Conservation (phyloP, 2,797 vertebrate species). For the Muraenolepis orangiensis region DNA sequence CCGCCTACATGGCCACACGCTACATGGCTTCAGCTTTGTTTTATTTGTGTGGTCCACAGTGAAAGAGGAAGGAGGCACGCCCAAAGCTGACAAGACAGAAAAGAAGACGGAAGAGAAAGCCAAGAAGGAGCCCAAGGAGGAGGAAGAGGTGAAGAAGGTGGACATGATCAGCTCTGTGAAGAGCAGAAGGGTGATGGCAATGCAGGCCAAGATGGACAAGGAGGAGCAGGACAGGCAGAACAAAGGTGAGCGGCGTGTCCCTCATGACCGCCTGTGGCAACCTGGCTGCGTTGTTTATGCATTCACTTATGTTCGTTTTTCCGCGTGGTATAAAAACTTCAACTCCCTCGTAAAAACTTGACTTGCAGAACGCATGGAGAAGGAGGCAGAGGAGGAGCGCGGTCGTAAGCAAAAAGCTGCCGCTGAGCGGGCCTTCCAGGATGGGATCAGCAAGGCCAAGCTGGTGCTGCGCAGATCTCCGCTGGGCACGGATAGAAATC, state of each 20-base stretch:
- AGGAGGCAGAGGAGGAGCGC: conserved; percentile 90
- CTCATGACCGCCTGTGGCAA: too few species aligned
- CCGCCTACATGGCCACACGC: too few species aligned
- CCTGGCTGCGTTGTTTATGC: not conserved
- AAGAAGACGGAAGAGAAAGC: conserved; percentile 62
- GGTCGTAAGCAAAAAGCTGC: conserved; percentile 84
- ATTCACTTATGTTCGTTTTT: not conserved
- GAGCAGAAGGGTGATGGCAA: conserved; percentile 86
- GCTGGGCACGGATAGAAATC: conserved; percentile 92
- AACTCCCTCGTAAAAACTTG: not conserved
- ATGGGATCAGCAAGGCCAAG: conserved; percentile 88
- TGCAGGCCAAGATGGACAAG: conserved; percentile 93
- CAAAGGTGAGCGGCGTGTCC: conserved; percentile 76
- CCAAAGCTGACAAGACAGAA: conserved; percentile 45
- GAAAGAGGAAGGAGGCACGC: conserved; percentile 24
- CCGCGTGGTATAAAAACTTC: too few species aligned
- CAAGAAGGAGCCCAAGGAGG: conserved; percentile 81
- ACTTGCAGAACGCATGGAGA: conserved; percentile 86
- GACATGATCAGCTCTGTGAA: conserved; percentile 97
- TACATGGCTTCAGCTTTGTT: not conserved
- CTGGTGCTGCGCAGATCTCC: conserved; percentile 86
- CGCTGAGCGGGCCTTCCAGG: conserved; percentile 89
- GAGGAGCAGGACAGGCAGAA: conserved; percentile 89
- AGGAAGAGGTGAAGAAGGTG: conserved; percentile 74
- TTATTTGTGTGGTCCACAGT: not conserved